phyloP scores from a whole-genome alignment of 23 tunicate species.

The Styela plicata region DNA sequence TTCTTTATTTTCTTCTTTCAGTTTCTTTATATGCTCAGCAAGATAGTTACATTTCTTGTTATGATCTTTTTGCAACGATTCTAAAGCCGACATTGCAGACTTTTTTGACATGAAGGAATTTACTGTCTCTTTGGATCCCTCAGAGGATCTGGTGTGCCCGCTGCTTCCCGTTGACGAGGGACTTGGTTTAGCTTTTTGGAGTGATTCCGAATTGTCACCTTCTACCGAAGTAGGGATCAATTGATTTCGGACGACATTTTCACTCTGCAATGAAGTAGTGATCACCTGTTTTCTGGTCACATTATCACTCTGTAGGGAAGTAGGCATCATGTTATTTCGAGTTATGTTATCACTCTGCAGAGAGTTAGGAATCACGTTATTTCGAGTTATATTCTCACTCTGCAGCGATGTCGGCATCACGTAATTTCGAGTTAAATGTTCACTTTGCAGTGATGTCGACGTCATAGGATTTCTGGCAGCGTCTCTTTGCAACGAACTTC shows the following conservation, averaged over 20 bases:
- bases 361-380: too few relatives aligned
- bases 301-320: too few relatives aligned
- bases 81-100: slow-evolving; percentile 67
- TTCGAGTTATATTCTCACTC: too few relatives aligned
- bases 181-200: not conserved
- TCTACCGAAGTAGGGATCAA: not conserved
- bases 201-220: not conserved
- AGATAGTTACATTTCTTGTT: slow-evolving; percentile 47
- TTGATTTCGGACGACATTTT: not conserved
- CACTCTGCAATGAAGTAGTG: too few relatives aligned
- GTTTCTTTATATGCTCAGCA: slow-evolving; percentile 53
- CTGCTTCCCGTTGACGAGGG: not conserved
- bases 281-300: too few relatives aligned
- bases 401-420: too few relatives aligned
- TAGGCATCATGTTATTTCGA: too few relatives aligned
- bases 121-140: not conserved
- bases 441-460: too few relatives aligned
- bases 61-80: slow-evolving; percentile 60
- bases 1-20: slow-evolving; percentile 61
- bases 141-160: not conserved
- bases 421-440: too few relatives aligned
- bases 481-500: too few relatives aligned
- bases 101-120: not conserved
- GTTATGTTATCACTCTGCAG: too few relatives aligned
- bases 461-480: too few relatives aligned